phyloP scores from a whole-genome alignment of 92 coral and sea anemone genomes.

The Pocillopora meandrina region DNA sequence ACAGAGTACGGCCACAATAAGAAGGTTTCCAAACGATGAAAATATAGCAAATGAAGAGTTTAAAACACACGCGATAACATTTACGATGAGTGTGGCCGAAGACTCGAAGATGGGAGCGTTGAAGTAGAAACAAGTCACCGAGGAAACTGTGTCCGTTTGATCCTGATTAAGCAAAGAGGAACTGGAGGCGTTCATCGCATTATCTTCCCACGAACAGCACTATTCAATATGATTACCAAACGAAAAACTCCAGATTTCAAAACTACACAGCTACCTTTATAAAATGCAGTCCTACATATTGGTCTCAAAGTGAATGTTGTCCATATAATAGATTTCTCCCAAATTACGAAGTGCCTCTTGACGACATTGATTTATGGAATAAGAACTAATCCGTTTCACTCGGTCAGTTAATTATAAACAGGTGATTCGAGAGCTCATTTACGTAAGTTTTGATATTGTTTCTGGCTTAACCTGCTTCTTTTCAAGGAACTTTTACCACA shows the following conservation, averaged over 20 bases:
- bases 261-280: not conserved
- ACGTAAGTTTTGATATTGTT: not conserved
- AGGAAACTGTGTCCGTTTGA: not conserved
- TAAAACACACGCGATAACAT: conserved; percentile 43
- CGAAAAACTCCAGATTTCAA: not conserved
- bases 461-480: too few relatives aligned
- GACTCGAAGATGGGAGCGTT: conserved; percentile 35
- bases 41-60: conserved; percentile 24
- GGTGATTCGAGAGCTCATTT: not conserved
- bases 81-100: conserved; percentile 24
- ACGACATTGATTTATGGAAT: too few relatives aligned
- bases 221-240: not conserved
- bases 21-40: conserved; percentile 35
- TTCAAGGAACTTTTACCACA: not conserved
- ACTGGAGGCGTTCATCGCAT: not conserved
- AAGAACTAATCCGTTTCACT: not conserved
- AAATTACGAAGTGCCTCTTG: too few relatives aligned
- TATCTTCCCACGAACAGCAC: not conserved
- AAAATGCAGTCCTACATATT: not conserved
- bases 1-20: conserved; percentile 26
- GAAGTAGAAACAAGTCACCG: conserved; percentile 20
- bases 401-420: not conserved
- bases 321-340: too few relatives aligned
- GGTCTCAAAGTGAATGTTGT: not conserved
- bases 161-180: conserved; percentile 7